Evolutionary conservation across 1,140 invertebrate species (phyloP).

Genomic region (Aethina tumida): DNA sequence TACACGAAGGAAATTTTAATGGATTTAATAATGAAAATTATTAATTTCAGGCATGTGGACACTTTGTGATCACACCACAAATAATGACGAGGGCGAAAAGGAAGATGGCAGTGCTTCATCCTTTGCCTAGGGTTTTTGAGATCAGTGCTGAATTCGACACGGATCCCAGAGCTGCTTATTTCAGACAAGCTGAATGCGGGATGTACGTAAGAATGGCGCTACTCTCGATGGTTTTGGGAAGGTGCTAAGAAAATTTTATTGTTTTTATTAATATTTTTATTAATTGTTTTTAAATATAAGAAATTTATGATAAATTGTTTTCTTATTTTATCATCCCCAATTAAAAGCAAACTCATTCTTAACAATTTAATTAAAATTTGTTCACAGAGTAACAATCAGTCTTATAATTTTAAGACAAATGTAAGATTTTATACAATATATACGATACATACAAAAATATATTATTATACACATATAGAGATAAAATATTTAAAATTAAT

Average conservation of each 20-base stretch:
- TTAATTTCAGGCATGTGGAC: slow-evolving; percentile 62
- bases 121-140: slow-evolving; percentile 88
- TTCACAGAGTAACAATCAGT: slow-evolving; percentile 3
- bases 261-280: neutral
- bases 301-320: neutral
- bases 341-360: too few species aligned
- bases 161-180: slow-evolving; percentile 95
- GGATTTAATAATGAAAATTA: slow-evolving; percentile 5
- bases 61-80: slow-evolving; percentile 85
- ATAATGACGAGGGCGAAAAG: slow-evolving; percentile 90
- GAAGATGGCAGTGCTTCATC: slow-evolving; percentile 96
- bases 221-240: slow-evolving; percentile 79
- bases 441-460: slow-evolving; percentile 2
- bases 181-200: slow-evolving; percentile 94
- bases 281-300: neutral
- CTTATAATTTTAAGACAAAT: slow-evolving; percentile 12
- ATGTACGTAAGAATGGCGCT: slow-evolving; percentile 98
- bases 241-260: slow-evolving; percentile 9
- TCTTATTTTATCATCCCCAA: neutral
- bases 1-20: too few species aligned
- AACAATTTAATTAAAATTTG: slow-evolving; percentile 6
- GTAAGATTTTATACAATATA: neutral
- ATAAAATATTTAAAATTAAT: neutral
- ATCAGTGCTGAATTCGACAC: slow-evolving; percentile 90
- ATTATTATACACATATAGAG: slow-evolving; percentile 6